Evolutionary conservation across 1,140 invertebrate species (phyloP), one percentile per base, ranked within the genome.

Genomic region (Portunus trituberculatus): DNA sequence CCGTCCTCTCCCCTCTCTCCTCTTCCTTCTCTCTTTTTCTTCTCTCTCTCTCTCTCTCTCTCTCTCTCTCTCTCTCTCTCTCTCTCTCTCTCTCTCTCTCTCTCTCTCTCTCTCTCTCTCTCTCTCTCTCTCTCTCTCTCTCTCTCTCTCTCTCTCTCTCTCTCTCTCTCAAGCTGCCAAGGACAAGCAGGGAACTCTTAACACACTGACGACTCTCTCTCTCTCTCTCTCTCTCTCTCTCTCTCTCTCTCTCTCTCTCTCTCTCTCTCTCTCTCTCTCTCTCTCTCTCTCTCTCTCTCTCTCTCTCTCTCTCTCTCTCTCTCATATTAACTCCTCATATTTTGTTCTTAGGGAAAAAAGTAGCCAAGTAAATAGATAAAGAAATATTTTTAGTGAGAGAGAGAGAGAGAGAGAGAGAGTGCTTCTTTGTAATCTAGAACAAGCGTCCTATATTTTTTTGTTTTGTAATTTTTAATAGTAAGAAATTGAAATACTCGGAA

Each of bases 221-320:
- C 39, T 39, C 39, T 39, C 39, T 39, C 39, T 39, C 39, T 39
- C 39, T 39, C 39, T 39, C 39, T 39, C 39, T 39, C 39, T 39
- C 39, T 39, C 20, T 29, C 76, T 83, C 76, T 29, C 76, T 83
- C 20, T 29, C 76, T 83, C 76, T 39, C 39, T 39, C 39, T 82
- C 16, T 20, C 76, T 82, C 76, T 82, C 76, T 82, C 76, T 82
- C 76, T 82, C 76, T 82, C 76, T 82, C 76, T 82, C 76, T 82
- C 76, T 82, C 76, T 29, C 76, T 83, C 76, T 29, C 76, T 83
- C 20, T 29, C 76, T 83, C 76, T 39, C 39, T 39, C 39, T 82
- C 16, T 20, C 76, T 82, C 76, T 82, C 76, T 82, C 76, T 82
- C 76, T 82, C 76, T 82, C 76, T 82, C 76, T 82, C 76, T 82